Evolutionary conservation across 2,113 vertebrate species (phyloP), one percentile per base, ranked within the genome.

Genomic region (Patagioenas fasciata): DNA sequence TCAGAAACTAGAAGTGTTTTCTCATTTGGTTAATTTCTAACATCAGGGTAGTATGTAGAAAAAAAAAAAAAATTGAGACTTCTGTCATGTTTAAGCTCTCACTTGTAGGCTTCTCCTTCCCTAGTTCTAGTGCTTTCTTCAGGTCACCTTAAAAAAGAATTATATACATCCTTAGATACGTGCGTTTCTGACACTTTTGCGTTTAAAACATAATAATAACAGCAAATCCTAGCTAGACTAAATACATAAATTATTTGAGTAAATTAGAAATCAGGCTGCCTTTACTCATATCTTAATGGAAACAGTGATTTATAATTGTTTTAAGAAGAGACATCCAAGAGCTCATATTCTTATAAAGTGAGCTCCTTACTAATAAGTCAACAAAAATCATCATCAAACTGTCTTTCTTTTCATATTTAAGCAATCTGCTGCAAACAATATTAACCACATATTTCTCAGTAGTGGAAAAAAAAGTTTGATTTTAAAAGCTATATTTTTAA

Each of bases 71-170:
- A n/a, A n/a, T 40, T 4, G 26, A 56, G 31, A 32, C 12, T 38
- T 53, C 29, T 15, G 34, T 24, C 3, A 40, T 36, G 7, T 21
- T 75, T 44, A 50, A 64, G 75, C 26, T 44, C 25, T 34, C 44
- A 40, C 2, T 10, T 2, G 4, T 18, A 38, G 20, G 7, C 5
- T 71, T 51, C 4, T 0, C 9, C 8, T 42, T 66, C 26, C 11
- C 13, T 40, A 34, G 36, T 56, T 48, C 3, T 26, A 50, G 5
- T 21, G 2, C 7, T 38, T 93, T 71, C 15, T 73, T 75, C 26
- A 28, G 18, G 6, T 50, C 21, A 82, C 12, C 7, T 54, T 31
- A 44, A 88, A 88, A 58, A 36, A 48, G 15, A 6, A 26, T 8
- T 21, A 9, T 16, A 9, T 15, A 16, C 38, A n/a, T 69, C 57